phyloP scores from a whole-genome alignment of 2,113 vertebrate genomes.

The Geococcyx californianus region DNA sequence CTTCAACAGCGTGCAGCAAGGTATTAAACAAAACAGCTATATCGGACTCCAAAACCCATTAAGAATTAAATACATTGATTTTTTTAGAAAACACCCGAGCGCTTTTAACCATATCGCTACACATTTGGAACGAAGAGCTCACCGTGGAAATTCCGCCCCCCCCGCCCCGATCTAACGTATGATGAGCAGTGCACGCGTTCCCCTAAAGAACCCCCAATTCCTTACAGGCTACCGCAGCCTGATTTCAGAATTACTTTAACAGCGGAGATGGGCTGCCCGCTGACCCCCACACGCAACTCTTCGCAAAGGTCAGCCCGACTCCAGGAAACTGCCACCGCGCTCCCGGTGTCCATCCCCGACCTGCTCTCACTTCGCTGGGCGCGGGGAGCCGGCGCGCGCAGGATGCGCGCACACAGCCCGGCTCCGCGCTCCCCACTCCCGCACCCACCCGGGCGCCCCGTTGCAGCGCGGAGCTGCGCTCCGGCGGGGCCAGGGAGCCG shows the following conservation, averaged over 20 bases:
- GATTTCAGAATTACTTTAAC: not conserved
- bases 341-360: not conserved
- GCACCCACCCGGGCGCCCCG: not conserved
- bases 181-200: not conserved
- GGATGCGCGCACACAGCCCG: not conserved
- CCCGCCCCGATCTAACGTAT: not conserved
- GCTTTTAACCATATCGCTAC: not conserved
- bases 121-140: not conserved
- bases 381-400: not conserved
- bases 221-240: not conserved
- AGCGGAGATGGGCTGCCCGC: not conserved
- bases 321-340: not conserved
- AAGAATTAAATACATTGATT: slow-evolving; percentile 32
- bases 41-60: slow-evolving; percentile 45
- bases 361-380: accelerated
- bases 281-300: not conserved
- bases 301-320: not conserved
- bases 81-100: not conserved
- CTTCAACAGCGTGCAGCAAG: slow-evolving; percentile 2
- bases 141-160: not conserved
- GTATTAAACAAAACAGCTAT: slow-evolving; percentile 48
- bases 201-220: not conserved
- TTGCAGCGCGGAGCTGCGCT: not conserved
- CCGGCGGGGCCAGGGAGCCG: too few relatives aligned
- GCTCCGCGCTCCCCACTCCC: not conserved